Evolutionary conservation across 2,888 invertebrate genomes (phyloP).

Genomic region (Omphaloscelis lunosa): DNA sequence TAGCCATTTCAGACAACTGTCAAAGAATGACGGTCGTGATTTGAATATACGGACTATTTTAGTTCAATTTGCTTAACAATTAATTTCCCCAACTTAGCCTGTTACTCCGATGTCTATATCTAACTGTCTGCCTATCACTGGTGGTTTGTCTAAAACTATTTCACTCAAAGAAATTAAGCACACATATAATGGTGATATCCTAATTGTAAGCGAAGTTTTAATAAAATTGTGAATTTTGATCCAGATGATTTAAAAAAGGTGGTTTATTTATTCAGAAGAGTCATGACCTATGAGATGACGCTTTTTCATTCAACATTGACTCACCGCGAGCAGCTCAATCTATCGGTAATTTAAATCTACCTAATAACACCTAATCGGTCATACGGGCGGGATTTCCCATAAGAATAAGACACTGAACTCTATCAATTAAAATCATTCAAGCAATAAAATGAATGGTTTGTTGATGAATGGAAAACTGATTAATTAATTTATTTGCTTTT

Average conservation of each 20-base stretch:
- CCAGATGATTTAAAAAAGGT: not conserved
- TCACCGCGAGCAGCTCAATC: not conserved
- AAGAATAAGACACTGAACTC: not conserved
- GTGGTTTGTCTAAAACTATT: not conserved
- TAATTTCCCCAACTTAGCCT: not conserved
- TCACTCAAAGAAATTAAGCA: not conserved
- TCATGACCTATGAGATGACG: not conserved
- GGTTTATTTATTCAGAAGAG: too few relatives aligned
- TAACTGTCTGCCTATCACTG: too few relatives aligned
- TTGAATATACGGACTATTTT: too few relatives aligned
- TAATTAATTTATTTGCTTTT: not conserved
- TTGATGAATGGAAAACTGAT: not conserved
- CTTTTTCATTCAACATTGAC: not conserved
- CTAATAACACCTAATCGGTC: slow-evolving; percentile 1
- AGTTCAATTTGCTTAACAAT: too few relatives aligned
- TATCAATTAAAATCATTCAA: slow-evolving; percentile 18
- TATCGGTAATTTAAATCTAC: not conserved
- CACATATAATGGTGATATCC: not conserved
- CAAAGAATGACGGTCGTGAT: too few relatives aligned
- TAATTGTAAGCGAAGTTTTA: not conserved
- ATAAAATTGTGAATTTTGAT: not conserved
- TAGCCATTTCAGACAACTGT: too few relatives aligned
- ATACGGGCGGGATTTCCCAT: slow-evolving; percentile 1
- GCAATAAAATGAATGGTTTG: slow-evolving; percentile 7
- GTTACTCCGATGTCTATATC: not conserved